These are phyloP conservation scores for Toxostoma redivivum DNA, from an alignment of 2,113 vertebrate genomes.

Conservation along the genomic window DNA sequence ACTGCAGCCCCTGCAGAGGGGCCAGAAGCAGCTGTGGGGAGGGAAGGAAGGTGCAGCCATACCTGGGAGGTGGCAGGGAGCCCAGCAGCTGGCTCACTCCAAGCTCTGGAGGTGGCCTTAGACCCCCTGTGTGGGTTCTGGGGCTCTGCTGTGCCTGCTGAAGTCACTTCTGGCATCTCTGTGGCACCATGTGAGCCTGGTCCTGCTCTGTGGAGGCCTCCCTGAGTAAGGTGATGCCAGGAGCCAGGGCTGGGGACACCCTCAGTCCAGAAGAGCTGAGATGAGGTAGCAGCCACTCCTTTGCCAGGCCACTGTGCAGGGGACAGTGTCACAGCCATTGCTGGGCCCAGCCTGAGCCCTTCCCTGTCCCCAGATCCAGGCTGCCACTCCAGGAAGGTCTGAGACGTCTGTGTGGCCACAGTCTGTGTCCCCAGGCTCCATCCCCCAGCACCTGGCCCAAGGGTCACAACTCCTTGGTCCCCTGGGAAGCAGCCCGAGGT, in stretches of 20 bases:
- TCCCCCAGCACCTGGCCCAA: rapidly evolving
- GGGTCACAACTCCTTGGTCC: rapidly evolving
- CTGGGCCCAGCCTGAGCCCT: not conserved
- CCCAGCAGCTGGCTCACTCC: not conserved
- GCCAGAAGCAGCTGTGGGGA: not conserved
- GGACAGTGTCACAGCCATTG: rapidly evolving
- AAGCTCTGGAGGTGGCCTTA: not conserved
- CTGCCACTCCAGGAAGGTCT: rapidly evolving
- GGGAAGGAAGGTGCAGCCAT: not conserved
- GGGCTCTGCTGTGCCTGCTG: rapidly evolving
- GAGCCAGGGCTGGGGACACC: not conserved
- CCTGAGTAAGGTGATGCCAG: rapidly evolving
- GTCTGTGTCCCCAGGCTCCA: rapidly evolving
- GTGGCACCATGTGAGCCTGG: rapidly evolving
- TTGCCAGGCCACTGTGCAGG: rapidly evolving
- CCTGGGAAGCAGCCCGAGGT: rapidly evolving
- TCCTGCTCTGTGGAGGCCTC: rapidly evolving
- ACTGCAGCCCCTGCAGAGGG: not conserved
- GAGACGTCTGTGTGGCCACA: rapidly evolving
- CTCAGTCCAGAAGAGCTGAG: rapidly evolving
- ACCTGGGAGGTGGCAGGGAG: not conserved
- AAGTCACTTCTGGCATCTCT: rapidly evolving
- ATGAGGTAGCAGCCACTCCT: not conserved
- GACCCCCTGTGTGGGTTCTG: not conserved
- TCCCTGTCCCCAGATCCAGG: rapidly evolving